Evolutionary conservation across 2,113 vertebrate species (phyloP), one percentile per base, ranked within the genome.

Genomic region (Clarias macrocephalus): DNA sequence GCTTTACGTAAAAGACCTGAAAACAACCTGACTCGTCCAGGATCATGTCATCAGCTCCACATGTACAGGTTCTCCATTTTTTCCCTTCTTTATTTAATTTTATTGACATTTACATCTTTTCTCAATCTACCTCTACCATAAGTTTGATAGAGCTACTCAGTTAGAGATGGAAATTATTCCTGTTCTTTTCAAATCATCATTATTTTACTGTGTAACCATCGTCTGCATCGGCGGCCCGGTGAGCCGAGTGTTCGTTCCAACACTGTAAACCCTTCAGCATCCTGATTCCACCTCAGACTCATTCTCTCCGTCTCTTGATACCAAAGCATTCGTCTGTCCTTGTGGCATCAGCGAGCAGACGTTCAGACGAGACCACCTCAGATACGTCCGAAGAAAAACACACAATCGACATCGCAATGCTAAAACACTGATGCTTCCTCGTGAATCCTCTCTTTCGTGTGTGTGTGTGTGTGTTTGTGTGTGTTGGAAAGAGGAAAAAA

Each of bases 1-100:
- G 95, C 95, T 96, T 95, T 95, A 96, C 93, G 88, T 94, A 89
- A 91, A 94, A 93, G 92, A 93, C 93, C 93, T 93, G 87, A 89
- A 77, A 91, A 91, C 2, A 48, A 89, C 75, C 91, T 94, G 94
- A 94, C 91, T 94, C 52, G 88, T 91, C 92, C 91, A 57, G 91
- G 95, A 92, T 93, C 93, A 85, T 91, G 76, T 89, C 89, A 91
- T 83, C 82, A 59, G 88, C 88, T 87, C 90, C 91, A 63, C 89
- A 81, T 83, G 90, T 91, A 93, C 91, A 89, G 84, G 85, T 89
- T 82, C 7, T 5, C n/a, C 60, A 12, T 70, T 80, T 13, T 82
- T 84, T 85, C 33, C 60, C 7, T 65, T 62, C 33, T 37, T 56
- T 88, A 87, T 30, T 66, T 3, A 42, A 48, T 75, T 62, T 33